These are phyloP conservation scores for Luidia sarsii DNA, from an alignment of 53 echinoderm and acorn worm genomes.

Conservation along the genomic window DNA sequence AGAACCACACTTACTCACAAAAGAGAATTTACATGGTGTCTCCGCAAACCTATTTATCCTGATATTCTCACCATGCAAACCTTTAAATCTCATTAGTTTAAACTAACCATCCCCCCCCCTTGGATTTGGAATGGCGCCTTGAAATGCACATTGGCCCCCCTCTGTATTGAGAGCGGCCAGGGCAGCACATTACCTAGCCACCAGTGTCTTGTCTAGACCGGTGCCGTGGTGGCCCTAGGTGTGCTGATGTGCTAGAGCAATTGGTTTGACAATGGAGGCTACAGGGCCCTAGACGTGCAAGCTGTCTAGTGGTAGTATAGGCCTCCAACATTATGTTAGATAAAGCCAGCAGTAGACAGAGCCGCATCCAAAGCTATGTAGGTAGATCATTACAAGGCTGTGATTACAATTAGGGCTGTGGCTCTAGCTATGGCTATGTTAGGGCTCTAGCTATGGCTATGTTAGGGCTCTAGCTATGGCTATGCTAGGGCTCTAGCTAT, in stretches of 20 bases:
- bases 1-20: too few relatives aligned
- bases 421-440: too few relatives aligned
- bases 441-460: too few relatives aligned
- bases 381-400: too few relatives aligned
- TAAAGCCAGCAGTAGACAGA: too few relatives aligned
- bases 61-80: too few relatives aligned
- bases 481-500: too few relatives aligned
- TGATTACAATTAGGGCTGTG: too few relatives aligned
- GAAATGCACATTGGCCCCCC: constrained; percentile 3
- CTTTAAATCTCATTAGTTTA: background rate
- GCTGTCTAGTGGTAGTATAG: constrained; percentile 3
- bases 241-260: constrained; percentile 29
- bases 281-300: constrained; percentile 8
- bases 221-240: background rate
- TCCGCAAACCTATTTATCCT: too few relatives aligned
- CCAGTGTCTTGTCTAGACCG: background rate
- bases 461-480: too few relatives aligned
- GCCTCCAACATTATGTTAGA: constrained; percentile 32
- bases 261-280: background rate
- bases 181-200: background rate
- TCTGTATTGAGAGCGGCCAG: constrained; percentile 2
- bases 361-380: too few relatives aligned
- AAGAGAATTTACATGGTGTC: too few relatives aligned
- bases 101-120: background rate
- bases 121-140: background rate